phyloP scores from a whole-genome alignment of 2,113 vertebrate genomes.

The Spilogale gracilis region DNA sequence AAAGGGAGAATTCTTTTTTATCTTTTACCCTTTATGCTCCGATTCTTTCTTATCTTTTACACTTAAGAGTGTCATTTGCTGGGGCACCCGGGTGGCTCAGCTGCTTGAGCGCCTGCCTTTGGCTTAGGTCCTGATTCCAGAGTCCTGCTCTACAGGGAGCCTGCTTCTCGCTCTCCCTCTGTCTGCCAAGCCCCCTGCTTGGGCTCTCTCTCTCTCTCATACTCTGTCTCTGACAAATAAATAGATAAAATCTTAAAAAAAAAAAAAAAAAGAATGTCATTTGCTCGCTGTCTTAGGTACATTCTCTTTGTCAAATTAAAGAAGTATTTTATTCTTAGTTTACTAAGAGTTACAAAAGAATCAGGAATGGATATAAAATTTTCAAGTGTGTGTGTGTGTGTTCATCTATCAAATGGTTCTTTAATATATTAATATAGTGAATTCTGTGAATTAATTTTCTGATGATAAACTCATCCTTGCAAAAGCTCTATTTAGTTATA shows the following conservation, averaged over 20 bases:
- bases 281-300: not conserved
- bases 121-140: no score
- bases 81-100: no score
- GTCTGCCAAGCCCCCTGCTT: no score
- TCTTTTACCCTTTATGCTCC: no score
- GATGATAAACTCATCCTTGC: not conserved
- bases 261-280: not conserved
- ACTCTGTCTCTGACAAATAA: no score
- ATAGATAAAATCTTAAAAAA: no score
- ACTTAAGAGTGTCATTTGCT: not conserved
- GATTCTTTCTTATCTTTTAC: constrained; percentile 14
- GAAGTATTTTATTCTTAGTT: not conserved
- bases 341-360: constrained; percentile 11
- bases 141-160: no score
- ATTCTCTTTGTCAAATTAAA: not conserved
- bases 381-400: not conserved
- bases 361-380: not conserved
- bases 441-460: constrained; percentile 3
- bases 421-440: not conserved
- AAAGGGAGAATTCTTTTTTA: no score
- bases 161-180: no score
- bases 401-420: not conserved
- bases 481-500: not conserved
- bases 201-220: no score
- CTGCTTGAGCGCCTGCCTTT: no score